A percentile compares a stretch with the other conserved stretches of the same genome.
phyloP scores from a whole-genome alignment of 2,797 vertebrate genomes.

The Liasis olivaceus region DNA sequence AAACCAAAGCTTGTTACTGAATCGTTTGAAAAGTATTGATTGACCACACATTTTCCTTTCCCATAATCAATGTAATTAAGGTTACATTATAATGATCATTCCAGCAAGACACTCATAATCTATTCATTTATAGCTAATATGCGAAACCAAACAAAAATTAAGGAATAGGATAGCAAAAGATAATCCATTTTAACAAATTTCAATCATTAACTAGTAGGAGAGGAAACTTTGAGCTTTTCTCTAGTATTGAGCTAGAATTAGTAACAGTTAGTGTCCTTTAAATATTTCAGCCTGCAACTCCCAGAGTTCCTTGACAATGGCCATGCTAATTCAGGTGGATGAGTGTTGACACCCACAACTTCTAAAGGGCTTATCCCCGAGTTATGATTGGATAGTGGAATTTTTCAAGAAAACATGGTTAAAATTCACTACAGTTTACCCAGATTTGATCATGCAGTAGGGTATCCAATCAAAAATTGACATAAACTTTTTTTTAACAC shows the following conservation, averaged over 20 bases:
- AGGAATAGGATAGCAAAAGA: not conserved
- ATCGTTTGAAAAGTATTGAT: not conserved
- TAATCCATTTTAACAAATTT: not conserved
- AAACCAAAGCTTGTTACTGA: not conserved
- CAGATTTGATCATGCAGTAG: not conserved
- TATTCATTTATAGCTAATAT: not conserved
- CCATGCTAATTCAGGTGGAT: not conserved
- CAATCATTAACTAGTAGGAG: not conserved
- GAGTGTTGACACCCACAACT: not conserved
- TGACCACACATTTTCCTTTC: not conserved
- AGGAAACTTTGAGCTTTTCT: not conserved
- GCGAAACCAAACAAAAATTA: not conserved
- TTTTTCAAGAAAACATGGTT: not conserved
- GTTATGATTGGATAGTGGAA: not conserved
- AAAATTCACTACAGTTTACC: not conserved
- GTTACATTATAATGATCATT: not conserved
- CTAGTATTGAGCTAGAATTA: not conserved
- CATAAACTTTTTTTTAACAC: not conserved
- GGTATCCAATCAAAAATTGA: not conserved
- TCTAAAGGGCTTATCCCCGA: not conserved
- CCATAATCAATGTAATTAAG: not conserved
- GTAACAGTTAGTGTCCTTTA: not conserved
- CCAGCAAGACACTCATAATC: not conserved
- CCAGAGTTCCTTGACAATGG: not conserved
- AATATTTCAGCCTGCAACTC: not conserved